phyloP scores from a whole-genome alignment of 2,797 vertebrate species.

The Siniperca obscura region DNA sequence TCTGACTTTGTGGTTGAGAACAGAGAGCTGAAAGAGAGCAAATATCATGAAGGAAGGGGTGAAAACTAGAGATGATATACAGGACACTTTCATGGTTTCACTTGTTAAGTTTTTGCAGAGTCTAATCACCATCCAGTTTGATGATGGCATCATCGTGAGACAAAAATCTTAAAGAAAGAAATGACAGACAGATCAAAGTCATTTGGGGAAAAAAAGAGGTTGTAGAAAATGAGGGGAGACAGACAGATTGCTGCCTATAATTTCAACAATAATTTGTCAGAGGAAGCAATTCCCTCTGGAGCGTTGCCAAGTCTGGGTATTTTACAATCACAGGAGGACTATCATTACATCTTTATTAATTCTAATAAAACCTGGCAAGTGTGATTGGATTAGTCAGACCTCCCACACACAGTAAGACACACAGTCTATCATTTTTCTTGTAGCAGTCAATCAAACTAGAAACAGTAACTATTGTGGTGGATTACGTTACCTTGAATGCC shows the following conservation, averaged over 20 bases:
- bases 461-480: not conserved
- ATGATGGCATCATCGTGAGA: slow-evolving; percentile 26
- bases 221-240: slow-evolving; percentile 59
- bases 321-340: slow-evolving; percentile 62
- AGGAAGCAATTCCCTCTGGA: slow-evolving; percentile 64
- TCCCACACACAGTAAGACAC: slow-evolving; percentile 48
- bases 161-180: slow-evolving; percentile 20
- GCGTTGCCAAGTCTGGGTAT: slow-evolving; percentile 53
- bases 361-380: slow-evolving; percentile 64
- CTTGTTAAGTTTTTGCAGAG: slow-evolving; percentile 16
- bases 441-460: slow-evolving; percentile 37
- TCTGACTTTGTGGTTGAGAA: slow-evolving; percentile 37
- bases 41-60: slow-evolving; percentile 31
- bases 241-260: slow-evolving; percentile 70
- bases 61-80: slow-evolving; percentile 7
- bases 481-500: slow-evolving; percentile 2
- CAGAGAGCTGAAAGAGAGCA: slow-evolving; percentile 38
- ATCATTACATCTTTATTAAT: slow-evolving; percentile 76
- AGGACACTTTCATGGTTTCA: slow-evolving; percentile 12
- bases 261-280: slow-evolving; percentile 73
- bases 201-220: not conserved
- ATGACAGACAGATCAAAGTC: slow-evolving; percentile 51
- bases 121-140: slow-evolving; percentile 25
- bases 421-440: slow-evolving; percentile 6
- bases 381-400: slow-evolving; percentile 71